Conservation (phyloP, 2,797 vertebrate genomes). For the Leptatherina wallacei region DNA sequence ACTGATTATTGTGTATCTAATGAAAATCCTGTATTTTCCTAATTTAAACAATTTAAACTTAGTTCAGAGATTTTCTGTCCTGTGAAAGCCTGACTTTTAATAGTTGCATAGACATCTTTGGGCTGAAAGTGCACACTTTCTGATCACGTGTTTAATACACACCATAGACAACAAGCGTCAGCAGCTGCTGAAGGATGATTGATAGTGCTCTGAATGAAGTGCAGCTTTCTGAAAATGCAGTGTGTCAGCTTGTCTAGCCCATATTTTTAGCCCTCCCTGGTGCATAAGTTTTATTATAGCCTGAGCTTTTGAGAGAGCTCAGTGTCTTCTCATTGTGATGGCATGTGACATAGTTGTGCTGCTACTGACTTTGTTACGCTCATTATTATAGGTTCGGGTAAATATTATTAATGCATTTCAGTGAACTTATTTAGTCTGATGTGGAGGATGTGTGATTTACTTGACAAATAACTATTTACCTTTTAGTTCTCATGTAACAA, state of each 20-base stretch:
- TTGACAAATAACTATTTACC: neutral
- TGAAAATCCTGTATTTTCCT: neutral
- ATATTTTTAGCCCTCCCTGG: conserved; percentile 74
- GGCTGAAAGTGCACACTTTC: neutral
- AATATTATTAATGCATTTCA: conserved; percentile 9
- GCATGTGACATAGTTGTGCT: conserved; percentile 46
- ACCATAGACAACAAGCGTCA: conserved; percentile 34
- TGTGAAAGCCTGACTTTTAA: neutral
- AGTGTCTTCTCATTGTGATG: conserved; percentile 57
- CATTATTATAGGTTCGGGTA: conserved; percentile 4
- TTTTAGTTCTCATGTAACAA: too few relatives aligned
- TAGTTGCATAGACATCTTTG: neutral
- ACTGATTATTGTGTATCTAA: neutral
- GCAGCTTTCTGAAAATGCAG: conserved; percentile 65
- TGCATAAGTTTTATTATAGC: conserved; percentile 68
- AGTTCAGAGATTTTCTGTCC: neutral
- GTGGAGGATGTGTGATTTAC: neutral
- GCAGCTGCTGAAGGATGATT: conserved; percentile 49
- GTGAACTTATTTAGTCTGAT: neutral
- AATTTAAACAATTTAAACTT: neutral
- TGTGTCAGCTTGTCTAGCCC: conserved; percentile 73
- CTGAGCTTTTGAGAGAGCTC: conserved; percentile 50
- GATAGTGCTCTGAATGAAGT: conserved; percentile 51
- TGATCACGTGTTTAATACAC: conserved; percentile 10
- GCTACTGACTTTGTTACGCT: conserved; percentile 17